Evolutionary conservation across 2,888 invertebrate species (phyloP).

Genomic region (Vanessa cardui): DNA sequence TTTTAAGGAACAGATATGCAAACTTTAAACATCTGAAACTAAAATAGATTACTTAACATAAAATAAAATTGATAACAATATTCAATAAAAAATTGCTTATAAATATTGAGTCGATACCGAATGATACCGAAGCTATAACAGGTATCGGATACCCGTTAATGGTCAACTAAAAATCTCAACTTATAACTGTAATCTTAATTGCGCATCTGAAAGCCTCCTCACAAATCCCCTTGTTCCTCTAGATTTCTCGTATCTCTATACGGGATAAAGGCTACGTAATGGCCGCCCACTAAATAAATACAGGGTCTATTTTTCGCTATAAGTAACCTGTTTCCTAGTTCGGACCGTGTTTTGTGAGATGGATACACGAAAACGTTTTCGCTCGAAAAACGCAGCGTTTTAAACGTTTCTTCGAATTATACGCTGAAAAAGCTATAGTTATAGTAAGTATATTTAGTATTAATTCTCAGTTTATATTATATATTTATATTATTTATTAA

Average conservation of each 20-base stretch:
- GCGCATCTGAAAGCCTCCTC: constrained; percentile 31
- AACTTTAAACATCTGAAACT: too few relatives aligned
- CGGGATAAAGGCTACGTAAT: constrained; percentile 34
- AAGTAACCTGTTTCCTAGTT: constrained; percentile 32
- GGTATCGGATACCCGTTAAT: constrained; percentile 1
- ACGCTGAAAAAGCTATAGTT: too few relatives aligned
- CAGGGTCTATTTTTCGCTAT: constrained; percentile 35
- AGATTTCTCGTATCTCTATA: constrained; percentile 27
- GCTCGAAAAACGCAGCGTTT: constrained; percentile 1
- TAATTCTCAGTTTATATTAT: too few relatives aligned
- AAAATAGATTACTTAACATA: too few relatives aligned
- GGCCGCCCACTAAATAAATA: constrained; percentile 35
- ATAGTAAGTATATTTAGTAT: too few relatives aligned
- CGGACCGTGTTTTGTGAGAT: constrained; percentile 25
- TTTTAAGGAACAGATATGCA: too few relatives aligned
- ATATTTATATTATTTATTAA: too few relatives aligned
- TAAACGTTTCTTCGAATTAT: too few relatives aligned
- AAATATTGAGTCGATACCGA: not conserved
- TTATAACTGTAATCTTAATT: constrained; percentile 33
- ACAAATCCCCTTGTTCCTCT: constrained; percentile 30
- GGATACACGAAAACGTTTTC: constrained; percentile 13
- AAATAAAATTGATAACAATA: too few relatives aligned
- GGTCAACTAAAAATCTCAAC: constrained; percentile 27
- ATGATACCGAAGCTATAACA: not conserved
- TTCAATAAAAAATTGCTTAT: not conserved